These are phyloP conservation scores for Molothrus aeneus DNA, from an alignment of 2,797 vertebrate genomes.

Conservation along the genomic window DNA sequence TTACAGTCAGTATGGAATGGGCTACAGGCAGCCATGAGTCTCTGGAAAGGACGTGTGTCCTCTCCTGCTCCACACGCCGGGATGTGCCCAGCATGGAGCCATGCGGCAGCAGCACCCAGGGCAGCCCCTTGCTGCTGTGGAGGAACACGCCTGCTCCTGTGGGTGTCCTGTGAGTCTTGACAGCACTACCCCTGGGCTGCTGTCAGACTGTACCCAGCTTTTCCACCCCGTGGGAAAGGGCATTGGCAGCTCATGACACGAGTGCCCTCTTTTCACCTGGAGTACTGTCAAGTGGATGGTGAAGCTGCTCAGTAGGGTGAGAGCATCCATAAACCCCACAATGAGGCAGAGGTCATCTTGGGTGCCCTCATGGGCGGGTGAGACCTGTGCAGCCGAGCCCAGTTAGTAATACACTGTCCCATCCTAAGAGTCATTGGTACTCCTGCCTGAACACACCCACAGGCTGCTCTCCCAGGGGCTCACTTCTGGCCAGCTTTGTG, in stretches of 20 bases:
- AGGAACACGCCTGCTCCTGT: accelerated
- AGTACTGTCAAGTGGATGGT: neutral
- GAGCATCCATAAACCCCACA: neutral
- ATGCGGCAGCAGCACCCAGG: accelerated
- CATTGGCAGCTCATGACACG: neutral
- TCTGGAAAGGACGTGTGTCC: accelerated
- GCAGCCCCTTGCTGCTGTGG: neutral
- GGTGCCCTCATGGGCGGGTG: neutral
- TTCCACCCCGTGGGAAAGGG: neutral
- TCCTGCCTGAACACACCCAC: neutral
- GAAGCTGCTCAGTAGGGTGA: accelerated
- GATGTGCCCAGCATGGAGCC: accelerated
- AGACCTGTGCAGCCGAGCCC: neutral
- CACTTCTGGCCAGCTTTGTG: neutral
- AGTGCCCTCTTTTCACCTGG: neutral
- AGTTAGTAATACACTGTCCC: neutral
- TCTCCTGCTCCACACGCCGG: accelerated
- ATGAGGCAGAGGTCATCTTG: neutral
- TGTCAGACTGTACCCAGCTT: neutral
- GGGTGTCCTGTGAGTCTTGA: neutral
- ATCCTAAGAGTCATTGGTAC: too few relatives aligned
- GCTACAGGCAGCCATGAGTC: neutral
- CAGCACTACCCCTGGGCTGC: neutral
- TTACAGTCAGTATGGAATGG: neutral
- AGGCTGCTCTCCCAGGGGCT: neutral